Base-by-base conservation (phyloP, 2,888 invertebrate species). In the Cyclophora punctaria region DNA sequence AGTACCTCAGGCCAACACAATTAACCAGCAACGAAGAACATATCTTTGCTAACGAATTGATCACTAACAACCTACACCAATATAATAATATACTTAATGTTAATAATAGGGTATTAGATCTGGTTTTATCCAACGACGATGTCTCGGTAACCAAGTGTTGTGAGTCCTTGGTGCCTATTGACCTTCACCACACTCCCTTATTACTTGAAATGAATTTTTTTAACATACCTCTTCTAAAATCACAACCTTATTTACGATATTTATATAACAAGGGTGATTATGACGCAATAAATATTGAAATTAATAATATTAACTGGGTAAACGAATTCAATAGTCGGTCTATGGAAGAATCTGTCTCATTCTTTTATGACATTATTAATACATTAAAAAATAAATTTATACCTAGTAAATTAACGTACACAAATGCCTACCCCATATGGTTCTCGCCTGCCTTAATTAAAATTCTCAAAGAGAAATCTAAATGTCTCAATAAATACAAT, bases 31-130 rank as follows among this genome's bases (percentile, higher is more conserved):
- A 6, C n/a, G 45, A 49, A 4, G 52, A 50, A 37, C 40, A 34
- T 6, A 2, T 34, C 3, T n/a, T 50, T 7, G 7, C 35, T 0
- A 43, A 52, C 46, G 33, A 33, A 7, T 45, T 41, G 5, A 1
- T 43, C 3, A 7, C 7, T 7, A 7, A 7, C 7, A 7, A 43
- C 7, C 7, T 43, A 7, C 4, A 43, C 4, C 50, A 50, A 34
- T 50, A 7, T 50, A 50, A 50, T 41, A 40, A 45, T 42, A 41
- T 47, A 35, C 44, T 35, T 20, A 50, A 47, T 41, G 35, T 45
- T 6, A 47, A 50, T 45, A 33, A 34, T 37, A 44, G 50, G 42
- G 34, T 41, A 41, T 34, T 50, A 2, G 50, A 50, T 40, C 45
- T 50, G 3, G 48, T 50, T 7, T 45, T 50, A 34, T 50, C 44